Evolutionary conservation across 1,140 invertebrate genomes (phyloP).

Genomic region (Diprion similis): DNA sequence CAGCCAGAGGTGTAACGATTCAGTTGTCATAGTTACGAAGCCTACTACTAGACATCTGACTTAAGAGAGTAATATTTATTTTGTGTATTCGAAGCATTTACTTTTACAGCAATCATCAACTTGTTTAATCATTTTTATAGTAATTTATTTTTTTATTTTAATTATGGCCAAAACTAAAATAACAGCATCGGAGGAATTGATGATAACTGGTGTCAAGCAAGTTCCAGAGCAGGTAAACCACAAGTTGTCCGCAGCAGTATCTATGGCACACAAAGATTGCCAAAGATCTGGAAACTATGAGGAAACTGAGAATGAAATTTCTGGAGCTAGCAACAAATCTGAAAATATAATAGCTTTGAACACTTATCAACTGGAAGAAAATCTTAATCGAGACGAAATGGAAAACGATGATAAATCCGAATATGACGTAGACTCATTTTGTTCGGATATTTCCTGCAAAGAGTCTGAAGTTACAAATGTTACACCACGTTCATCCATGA

Average conservation of each 20-base stretch:
- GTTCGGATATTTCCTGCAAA: conserved; percentile 36
- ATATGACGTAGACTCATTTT: conserved; percentile 44
- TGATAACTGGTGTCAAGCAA: neutral
- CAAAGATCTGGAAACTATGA: no score
- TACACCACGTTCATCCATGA: conserved; percentile 28
- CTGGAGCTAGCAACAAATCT: neutral
- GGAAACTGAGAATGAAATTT: no score
- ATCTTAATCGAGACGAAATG: neutral
- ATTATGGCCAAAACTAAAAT: neutral
- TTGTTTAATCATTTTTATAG: neutral
- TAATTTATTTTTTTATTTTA: neutral
- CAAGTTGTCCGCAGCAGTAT: neutral
- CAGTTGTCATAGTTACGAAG: neutral
- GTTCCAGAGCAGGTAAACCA: neutral
- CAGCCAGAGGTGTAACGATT: neutral
- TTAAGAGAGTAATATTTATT: neutral
- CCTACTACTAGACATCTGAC: neutral
- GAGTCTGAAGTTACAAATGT: conserved; percentile 38
- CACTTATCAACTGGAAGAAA: neutral
- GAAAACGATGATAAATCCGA: conserved; percentile 35
- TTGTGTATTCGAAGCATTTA: neutral
- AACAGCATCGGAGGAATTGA: neutral
- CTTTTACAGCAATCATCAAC: neutral
- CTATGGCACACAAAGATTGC: no score
- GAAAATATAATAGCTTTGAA: neutral